phyloP scores from a whole-genome alignment of 2,888 invertebrate species.

The Sinelater perroti region DNA sequence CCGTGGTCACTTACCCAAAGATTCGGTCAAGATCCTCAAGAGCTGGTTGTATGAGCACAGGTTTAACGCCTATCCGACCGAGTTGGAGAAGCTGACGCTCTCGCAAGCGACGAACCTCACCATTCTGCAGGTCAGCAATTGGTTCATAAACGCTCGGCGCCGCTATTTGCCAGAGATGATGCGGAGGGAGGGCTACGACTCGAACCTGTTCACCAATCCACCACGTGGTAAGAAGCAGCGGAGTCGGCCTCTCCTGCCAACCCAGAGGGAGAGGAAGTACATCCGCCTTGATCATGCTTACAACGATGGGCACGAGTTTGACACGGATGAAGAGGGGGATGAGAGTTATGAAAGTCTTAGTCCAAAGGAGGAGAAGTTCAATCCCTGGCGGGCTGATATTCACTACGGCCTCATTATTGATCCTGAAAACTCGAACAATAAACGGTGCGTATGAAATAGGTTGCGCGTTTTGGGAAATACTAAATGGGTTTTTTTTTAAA shows the following conservation, averaged over 20 bases:
- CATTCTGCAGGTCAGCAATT: conserved; percentile 60
- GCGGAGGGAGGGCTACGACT: conserved; percentile 59
- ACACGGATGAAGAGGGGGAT: conserved; percentile 48
- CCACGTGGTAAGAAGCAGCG: conserved; percentile 52
- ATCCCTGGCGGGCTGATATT: conserved; percentile 60
- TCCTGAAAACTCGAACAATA: conserved; percentile 50
- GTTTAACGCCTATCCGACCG: conserved; percentile 60
- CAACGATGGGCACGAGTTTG: conserved; percentile 49
- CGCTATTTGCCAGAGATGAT: conserved; percentile 60
- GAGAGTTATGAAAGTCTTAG: conserved; percentile 39
- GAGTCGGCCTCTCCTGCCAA: conserved; percentile 45
- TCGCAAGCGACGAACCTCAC: conserved; percentile 59
- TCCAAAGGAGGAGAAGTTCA: conserved; percentile 52
- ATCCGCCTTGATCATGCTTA: conserved; percentile 43
- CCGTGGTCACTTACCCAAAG: conserved; percentile 59
- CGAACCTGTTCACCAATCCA: conserved; percentile 59
- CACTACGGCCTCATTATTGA: conserved; percentile 59
- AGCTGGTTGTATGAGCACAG: conserved; percentile 60
- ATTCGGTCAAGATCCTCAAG: conserved; percentile 58
- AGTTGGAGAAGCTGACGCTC: conserved; percentile 58
- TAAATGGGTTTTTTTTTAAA: too few relatives aligned
- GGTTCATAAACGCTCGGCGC: conserved; percentile 59
- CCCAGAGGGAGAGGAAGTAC: conserved; percentile 51
- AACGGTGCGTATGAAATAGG: conserved; percentile 50
- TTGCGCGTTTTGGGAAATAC: too few relatives aligned